Evolutionary conservation across 92 coral and sea anemone genomes (phyloP), one percentile per base, ranked within the genome.

Genomic region (Porites rus): DNA sequence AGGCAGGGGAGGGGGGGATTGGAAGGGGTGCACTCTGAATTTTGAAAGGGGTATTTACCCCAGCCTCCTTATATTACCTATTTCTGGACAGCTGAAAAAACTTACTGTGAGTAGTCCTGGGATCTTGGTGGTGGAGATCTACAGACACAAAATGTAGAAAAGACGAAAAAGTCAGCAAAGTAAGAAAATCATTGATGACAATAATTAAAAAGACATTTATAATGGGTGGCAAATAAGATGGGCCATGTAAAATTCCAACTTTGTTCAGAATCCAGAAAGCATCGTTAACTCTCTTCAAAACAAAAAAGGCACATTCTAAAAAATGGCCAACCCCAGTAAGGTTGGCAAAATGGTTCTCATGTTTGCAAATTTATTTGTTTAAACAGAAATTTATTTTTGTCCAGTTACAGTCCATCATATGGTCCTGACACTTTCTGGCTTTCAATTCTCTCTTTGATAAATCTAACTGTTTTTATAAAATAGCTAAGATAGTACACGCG

Each of bases 71-170:
- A 3, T 38, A 38, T 38, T 56, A 14, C 61, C 61, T 14, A 10
- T 10, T 56, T 10, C 3, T 10, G 61, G 13, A 56, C 61, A 56
- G 46, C 46, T 38, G 8, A 56, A 56, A 14, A 25, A 9, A 28
- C 74, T 69, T 16, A 69, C 74, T 69, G 74, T 31, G 74, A 69
- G 13, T 69, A 51, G 7, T 69, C 74, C 52, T 31, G 74, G 13
- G 74, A 11, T 69, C n/a, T 69, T 31, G 74, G 74, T 69, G 74
- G 74, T 25, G 74, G 74, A 25, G 74, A 69, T 38, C 74, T 69
- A 31, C 12, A 16, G 18, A 69, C 12, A 69, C 28, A 12, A 69
- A 69, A 38, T 38, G 46, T 38, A 38, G 19, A 69, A 6, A 31
- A 69, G 12, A 67, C 10, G 12, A 69, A 25, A 25, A 1, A 69